phyloP scores from a whole-genome alignment of 1,140 invertebrate genomes.

The Drosophila trapezifrons region DNA sequence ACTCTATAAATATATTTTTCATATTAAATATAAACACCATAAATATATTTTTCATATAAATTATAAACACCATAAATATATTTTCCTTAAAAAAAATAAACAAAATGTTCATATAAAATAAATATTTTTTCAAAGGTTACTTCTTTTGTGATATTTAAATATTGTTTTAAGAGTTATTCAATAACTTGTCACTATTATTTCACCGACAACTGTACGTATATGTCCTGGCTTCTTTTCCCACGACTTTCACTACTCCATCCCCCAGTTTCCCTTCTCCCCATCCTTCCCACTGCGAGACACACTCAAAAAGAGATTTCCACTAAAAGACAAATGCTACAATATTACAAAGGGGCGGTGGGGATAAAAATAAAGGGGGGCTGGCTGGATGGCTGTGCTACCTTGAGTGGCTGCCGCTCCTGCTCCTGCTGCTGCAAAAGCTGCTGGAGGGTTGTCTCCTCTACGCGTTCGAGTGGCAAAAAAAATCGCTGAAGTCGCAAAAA shows the following conservation, averaged over 20 bases:
- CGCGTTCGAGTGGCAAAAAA: constrained; percentile 79
- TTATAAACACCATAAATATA: not conserved
- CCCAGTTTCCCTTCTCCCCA: not conserved
- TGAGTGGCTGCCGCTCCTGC: constrained; percentile 63
- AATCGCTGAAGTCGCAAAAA: constrained; percentile 81
- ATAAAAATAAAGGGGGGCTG: constrained; percentile 32
- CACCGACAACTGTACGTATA: constrained; percentile 12
- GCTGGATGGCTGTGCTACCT: constrained; percentile 45
- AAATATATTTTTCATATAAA: not conserved
- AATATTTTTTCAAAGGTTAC: not conserved
- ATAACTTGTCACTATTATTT: not conserved
- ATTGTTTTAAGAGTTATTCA: not conserved
- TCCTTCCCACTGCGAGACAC: constrained; percentile 52
- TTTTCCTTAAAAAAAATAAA: too few relatives aligned
- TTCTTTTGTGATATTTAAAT: not conserved
- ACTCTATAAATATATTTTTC: not conserved
- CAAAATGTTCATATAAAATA: not conserved
- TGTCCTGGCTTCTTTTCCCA: constrained; percentile 18
- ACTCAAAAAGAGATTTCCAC: constrained; percentile 81
- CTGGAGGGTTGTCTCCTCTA: constrained; percentile 62
- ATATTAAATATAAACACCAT: too few relatives aligned
- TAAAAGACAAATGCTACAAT: constrained; percentile 82
- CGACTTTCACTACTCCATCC: constrained; percentile 4
- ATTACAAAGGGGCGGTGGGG: constrained; percentile 54
- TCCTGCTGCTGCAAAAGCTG: constrained; percentile 29